Evolutionary conservation across 2,113 vertebrate genomes (phyloP), one percentile per base, ranked within the genome.

Genomic region (Microcebus griseorufus): DNA sequence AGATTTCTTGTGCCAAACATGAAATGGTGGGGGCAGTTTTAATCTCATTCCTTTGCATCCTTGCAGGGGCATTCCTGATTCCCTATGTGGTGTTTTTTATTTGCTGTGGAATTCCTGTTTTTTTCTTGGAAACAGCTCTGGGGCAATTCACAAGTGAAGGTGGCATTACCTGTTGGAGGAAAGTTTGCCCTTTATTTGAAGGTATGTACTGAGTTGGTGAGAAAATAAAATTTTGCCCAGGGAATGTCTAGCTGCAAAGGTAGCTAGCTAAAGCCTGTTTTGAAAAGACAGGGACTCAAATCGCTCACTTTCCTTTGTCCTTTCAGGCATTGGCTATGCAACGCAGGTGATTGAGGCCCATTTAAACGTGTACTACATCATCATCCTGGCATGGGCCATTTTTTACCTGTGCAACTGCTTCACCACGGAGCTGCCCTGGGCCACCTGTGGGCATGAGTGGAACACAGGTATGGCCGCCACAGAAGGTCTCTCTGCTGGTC

Each of bases 371-470:
- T 99, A 99, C 98, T 99, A 99, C 96, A 99, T 99, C 98, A 99
- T 99, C 90, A 99, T 99, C 98, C 98, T 99, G 97, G 99, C 99
- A 9, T 99, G 99, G 99, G 99, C 99, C 90, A 99, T 99, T 98
- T 99, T 99, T 99, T 99, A 99, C 98, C 99, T 99, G 98, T 99
- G 99, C 98, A 99, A 99, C 98, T 99, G 99, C 98, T 99, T 99
- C 97, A 99, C 99, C 91, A 99, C 99, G 0, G 99, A 99, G 93
- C 99, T 99, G 48, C 99, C 99, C 84, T 99, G 99, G 99, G 99
- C 99, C 76, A 99, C 98, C 17, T 99, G 99, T 98, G 99, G 99
- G 8, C 99, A 99, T 27, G 99, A 99, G 75, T 99, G 99, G 99
- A 99, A 99, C 95, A 99, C 99, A 99, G 99, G 99, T 99, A 98